Base-by-base conservation (phyloP, 2,113 vertebrate species). In the Jaculus jaculus region DNA sequence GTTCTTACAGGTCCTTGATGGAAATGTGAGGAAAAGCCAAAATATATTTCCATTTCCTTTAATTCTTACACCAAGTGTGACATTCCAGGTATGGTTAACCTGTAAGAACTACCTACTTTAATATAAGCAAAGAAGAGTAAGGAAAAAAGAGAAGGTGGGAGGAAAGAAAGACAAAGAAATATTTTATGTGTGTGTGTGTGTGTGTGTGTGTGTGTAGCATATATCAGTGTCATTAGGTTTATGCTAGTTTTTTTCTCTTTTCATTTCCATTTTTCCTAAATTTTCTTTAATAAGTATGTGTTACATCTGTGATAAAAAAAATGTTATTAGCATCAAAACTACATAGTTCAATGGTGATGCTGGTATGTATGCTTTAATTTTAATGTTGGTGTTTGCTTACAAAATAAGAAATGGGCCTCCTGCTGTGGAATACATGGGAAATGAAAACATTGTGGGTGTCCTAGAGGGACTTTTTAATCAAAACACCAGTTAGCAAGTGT, bases 231-330 rank as follows among this genome's bases (percentile, higher is more conserved):
- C n/a, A 32, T 86, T 3, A 0, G 54, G 4, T 42, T 83, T 78
- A n/a, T 61, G 20, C 37, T 75, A 30, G 61, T 61, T 32, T 87
- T 32, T 87, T 80, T 7, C 26, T 73, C 32, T 83, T 88, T 47
- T 21, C 9, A 68, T 92, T 82, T 73, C 4, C 34, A 23, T 37
- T 66, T 65, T 63, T 73, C 72, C 42, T 79, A 63, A 89, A 89
- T 78, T 73, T 54, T 34, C 15, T 86, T 11, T 78, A 63, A 89
- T 17, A 34, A 69, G 4, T 11, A 7, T 39, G n/a, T 42, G 16
- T 34, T 84, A 63, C 24, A 54, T 93, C 61, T 92, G 58, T 58
- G 58, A 87, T 92, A 82, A 89, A 85, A 84, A 85, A 47, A 47
- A 82, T 66, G 17, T 88, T 90, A 90, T 82, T 73, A 86, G 15